These are phyloP conservation scores for Plectropomus leopardus DNA, from an alignment of 2,113 vertebrate species.

Conservation along the genomic window DNA sequence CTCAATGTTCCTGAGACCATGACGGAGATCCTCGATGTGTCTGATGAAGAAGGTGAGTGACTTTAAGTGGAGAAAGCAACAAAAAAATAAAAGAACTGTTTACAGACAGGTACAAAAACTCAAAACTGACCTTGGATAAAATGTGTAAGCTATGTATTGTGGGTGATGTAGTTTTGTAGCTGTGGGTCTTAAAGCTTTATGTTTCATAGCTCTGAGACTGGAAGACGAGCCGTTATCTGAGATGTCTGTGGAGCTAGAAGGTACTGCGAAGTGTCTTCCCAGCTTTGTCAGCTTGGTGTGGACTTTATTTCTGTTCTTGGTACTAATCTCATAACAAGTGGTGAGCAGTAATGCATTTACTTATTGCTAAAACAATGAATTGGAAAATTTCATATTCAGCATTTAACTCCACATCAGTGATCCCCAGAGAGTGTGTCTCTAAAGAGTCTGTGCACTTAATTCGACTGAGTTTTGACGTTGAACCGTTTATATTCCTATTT, in stretches of 20 bases:
- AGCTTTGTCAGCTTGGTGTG: conserved; percentile 38
- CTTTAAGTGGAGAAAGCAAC: neutral
- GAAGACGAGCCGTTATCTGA: conserved; percentile 74
- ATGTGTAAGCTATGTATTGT: neutral
- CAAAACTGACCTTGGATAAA: neutral
- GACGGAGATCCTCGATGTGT: conserved; percentile 97
- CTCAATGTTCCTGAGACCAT: conserved; percentile 98
- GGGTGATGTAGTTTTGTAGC: conserved; percentile 17
- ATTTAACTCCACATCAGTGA: neutral
- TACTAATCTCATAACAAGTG: neutral
- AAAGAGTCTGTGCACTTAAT: neutral
- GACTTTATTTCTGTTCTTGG: conserved; percentile 4
- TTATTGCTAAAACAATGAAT: neutral
- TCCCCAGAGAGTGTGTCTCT: neutral
- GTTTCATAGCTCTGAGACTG: conserved; percentile 67
- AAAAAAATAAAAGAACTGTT: neutral
- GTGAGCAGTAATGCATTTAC: neutral
- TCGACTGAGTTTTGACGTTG: neutral
- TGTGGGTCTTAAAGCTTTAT: conserved; percentile 45
- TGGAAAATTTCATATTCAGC: neutral
- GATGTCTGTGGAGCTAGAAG: conserved; percentile 76
- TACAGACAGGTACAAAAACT: neutral
- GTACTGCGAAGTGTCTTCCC: conserved; percentile 50
- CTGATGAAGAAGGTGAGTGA: conserved; percentile 96
- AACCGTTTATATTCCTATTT: neutral